phyloP scores from a whole-genome alignment of 2,113 vertebrate species.

The Triplophysa rosa region DNA sequence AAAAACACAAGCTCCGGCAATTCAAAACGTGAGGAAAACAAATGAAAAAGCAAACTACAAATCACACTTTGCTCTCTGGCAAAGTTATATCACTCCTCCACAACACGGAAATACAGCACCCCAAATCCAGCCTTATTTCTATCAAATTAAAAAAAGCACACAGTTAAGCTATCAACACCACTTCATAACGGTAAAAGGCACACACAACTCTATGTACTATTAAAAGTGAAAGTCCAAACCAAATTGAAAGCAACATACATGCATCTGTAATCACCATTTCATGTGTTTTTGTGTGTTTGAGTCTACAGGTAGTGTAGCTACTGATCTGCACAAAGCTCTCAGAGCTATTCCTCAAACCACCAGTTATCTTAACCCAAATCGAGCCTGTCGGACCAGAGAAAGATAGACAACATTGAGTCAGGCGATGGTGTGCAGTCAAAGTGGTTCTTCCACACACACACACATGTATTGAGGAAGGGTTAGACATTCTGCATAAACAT shows the following conservation, averaged over 20 bases:
- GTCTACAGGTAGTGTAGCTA: conserved; percentile 87
- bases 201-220: conserved; percentile 95
- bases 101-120: conserved; percentile 81
- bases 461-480: conserved; percentile 21
- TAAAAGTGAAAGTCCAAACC: conserved; percentile 77
- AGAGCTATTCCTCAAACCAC: conserved; percentile 98
- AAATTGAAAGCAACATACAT: conserved; percentile 88
- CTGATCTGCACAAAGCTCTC: conserved; percentile 88
- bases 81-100: conserved; percentile 89
- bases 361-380: conserved; percentile 98
- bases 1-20: conserved; percentile 82
- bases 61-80: conserved; percentile 80
- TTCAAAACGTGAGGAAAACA: conserved; percentile 65
- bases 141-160: conserved; percentile 89
- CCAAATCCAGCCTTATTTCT: conserved; percentile 81
- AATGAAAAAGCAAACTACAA: conserved; percentile 76
- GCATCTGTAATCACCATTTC: conserved; percentile 99
- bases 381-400: conserved; percentile 99
- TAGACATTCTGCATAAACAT: conserved; percentile 19
- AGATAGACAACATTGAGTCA: conserved; percentile 98
- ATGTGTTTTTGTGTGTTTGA: conserved; percentile 93
- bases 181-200: conserved; percentile 93
- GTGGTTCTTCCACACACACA: conserved; percentile 58
- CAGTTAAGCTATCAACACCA: conserved; percentile 99
- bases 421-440: conserved; percentile 74